phyloP scores from a whole-genome alignment of 2,113 vertebrate genomes.

The Archocentrus centrarchus region DNA sequence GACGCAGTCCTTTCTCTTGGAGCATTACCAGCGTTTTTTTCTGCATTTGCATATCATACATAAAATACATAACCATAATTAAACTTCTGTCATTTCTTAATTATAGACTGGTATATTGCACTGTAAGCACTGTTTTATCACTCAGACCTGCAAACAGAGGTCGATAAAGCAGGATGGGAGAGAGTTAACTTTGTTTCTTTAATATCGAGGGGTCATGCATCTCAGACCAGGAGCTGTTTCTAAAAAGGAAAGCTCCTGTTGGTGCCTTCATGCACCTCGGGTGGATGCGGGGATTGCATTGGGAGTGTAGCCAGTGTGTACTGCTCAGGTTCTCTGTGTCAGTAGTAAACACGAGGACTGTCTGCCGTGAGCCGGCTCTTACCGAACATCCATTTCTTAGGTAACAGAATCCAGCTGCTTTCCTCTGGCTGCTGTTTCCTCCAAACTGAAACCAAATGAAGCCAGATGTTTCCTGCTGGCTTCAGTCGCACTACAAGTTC shows the following conservation, averaged over 20 bases:
- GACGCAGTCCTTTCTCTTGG: rapidly evolving
- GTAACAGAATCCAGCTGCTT: conserved; percentile 54
- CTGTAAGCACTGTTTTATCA: rapidly evolving
- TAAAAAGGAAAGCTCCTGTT: too few relatives aligned
- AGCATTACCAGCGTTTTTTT: neutral
- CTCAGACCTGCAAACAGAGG: neutral
- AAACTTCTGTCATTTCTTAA: neutral
- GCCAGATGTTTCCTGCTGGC: conserved; percentile 67
- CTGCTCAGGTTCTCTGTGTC: conserved; percentile 17
- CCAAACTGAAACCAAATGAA: conserved; percentile 42
- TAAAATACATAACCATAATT: rapidly evolving
- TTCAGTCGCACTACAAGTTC: neutral
- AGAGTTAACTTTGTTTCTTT: neutral
- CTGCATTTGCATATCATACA: neutral
- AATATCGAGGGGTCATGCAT: neutral
- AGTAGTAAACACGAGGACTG: neutral
- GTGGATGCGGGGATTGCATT: neutral
- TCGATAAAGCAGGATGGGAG: too few relatives aligned
- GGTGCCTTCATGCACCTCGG: too few relatives aligned
- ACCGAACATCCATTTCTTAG: conserved; percentile 31
- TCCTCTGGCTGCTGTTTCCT: conserved; percentile 1
- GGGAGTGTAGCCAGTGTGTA: neutral
- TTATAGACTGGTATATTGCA: too few relatives aligned
- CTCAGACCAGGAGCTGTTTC: neutral
- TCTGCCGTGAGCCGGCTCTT: neutral